Evolutionary conservation across 2,888 invertebrate species (phyloP).

Genomic region (Stenchaetothrips biformis): DNA sequence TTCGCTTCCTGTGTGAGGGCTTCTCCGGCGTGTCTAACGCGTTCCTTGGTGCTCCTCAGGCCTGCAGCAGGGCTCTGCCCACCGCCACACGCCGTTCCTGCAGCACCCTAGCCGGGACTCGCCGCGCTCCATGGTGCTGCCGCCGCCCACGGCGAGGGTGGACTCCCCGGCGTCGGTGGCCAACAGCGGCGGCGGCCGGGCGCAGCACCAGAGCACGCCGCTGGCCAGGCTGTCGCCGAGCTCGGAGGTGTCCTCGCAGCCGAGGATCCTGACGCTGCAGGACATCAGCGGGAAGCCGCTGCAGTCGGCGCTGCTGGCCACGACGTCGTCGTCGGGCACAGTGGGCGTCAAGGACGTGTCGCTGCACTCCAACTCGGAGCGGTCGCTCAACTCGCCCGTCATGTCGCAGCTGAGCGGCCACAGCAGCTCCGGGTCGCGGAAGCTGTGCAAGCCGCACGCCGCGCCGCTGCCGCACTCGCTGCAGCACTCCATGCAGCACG

Average conservation of each 20-base stretch:
- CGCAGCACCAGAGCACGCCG: constrained; percentile 81
- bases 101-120: constrained; percentile 51
- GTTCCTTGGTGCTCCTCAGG: neutral
- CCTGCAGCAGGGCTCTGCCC: constrained; percentile 52
- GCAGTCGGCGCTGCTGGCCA: constrained; percentile 82
- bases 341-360: constrained; percentile 73
- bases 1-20: neutral
- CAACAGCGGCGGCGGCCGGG: constrained; percentile 38
- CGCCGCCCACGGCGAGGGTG: constrained; percentile 41
- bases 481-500: constrained; percentile 45
- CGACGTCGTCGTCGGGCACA: constrained; percentile 82
- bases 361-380: constrained; percentile 85
- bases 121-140: constrained; percentile 42
- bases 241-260: constrained; percentile 85
- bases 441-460: constrained; percentile 8
- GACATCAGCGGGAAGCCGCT: constrained; percentile 90
- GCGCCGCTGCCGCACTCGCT: neutral
- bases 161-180: constrained; percentile 41
- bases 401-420: constrained; percentile 88
- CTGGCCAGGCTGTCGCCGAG: constrained; percentile 85
- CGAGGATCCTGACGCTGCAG: constrained; percentile 84
- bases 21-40: neutral
- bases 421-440: constrained; percentile 48
- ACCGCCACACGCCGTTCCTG: constrained; percentile 64
- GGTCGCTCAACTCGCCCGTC: constrained; percentile 86